Percentiles rank a stretch among this genome's conserved stretches.
phyloP scores from a whole-genome alignment of 1,140 invertebrate genomes.

The Aphidius ervi region DNA sequence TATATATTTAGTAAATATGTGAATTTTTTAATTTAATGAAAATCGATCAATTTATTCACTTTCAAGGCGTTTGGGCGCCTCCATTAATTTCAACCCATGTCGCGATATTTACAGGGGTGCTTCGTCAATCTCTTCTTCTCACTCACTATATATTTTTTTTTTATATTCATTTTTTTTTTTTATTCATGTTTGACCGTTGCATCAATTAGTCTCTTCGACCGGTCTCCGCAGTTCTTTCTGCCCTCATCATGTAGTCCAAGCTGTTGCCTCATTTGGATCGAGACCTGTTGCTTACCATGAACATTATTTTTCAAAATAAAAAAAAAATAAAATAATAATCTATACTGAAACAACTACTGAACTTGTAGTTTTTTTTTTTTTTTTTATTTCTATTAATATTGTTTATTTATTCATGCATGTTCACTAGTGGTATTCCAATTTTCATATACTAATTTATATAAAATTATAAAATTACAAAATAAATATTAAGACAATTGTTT shows the following conservation, averaged over 20 bases:
- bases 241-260: background rate
- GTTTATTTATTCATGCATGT: too few relatives aligned
- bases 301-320: too few relatives aligned
- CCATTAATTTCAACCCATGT: constrained; percentile 38
- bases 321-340: too few relatives aligned
- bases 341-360: background rate
- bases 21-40: background rate
- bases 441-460: too few relatives aligned
- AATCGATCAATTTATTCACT: constrained; percentile 32
- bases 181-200: constrained; percentile 20
- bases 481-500: too few relatives aligned
- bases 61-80: constrained; percentile 18
- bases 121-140: constrained; percentile 20
- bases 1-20: constrained; percentile 4
- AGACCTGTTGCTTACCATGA: too few relatives aligned
- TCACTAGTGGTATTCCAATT: too few relatives aligned
- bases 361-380: background rate
- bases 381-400: too few relatives aligned
- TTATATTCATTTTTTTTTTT: constrained; percentile 15
- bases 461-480: too few relatives aligned
- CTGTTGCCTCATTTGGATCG: too few relatives aligned
- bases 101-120: constrained; percentile 37
- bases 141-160: too few relatives aligned
- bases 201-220: constrained; percentile 37
- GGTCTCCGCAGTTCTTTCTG: constrained; percentile 7